Conservation (phyloP, 2,113 vertebrate species). For the Notothenia coriiceps region DNA sequence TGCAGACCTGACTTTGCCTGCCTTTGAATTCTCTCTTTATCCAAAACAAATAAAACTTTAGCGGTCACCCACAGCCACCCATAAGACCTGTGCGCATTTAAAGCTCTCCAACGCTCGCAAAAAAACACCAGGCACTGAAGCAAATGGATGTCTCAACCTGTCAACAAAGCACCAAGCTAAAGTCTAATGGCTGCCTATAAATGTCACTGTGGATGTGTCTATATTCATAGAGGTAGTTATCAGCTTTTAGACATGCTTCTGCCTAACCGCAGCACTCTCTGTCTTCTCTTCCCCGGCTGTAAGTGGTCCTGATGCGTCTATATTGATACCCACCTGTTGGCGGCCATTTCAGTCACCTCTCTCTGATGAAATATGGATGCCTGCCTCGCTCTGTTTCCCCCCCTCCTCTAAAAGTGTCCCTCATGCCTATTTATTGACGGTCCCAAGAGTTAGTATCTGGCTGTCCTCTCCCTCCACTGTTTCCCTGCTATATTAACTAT, state of each 20-base stretch:
- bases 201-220: slow-evolving; percentile 51
- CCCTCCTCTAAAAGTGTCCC: slow-evolving; percentile 59
- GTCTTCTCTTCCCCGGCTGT: not conserved
- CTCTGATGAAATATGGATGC: slow-evolving; percentile 73
- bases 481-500: slow-evolving; percentile 62
- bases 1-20: not conserved
- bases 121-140: slow-evolving; percentile 10
- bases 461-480: slow-evolving; percentile 38
- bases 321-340: slow-evolving; percentile 70
- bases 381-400: slow-evolving; percentile 10
- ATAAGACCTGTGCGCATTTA: not conserved
- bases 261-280: slow-evolving; percentile 37
- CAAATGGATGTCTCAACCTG: slow-evolving; percentile 59
- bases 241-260: slow-evolving; percentile 63
- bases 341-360: slow-evolving; percentile 54
- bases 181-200: slow-evolving; percentile 66
- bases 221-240: slow-evolving; percentile 73
- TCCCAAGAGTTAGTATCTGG: slow-evolving; percentile 41
- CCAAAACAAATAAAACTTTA: not conserved
- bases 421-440: slow-evolving; percentile 64
- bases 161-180: slow-evolving; percentile 35
- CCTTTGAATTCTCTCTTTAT: slow-evolving; percentile 10
- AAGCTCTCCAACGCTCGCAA: slow-evolving; percentile 9
- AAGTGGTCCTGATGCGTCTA: slow-evolving; percentile 65
- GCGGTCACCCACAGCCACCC: not conserved